Evolutionary conservation across 23 tunicate species (phyloP).

Genomic region (Styela clava): DNA sequence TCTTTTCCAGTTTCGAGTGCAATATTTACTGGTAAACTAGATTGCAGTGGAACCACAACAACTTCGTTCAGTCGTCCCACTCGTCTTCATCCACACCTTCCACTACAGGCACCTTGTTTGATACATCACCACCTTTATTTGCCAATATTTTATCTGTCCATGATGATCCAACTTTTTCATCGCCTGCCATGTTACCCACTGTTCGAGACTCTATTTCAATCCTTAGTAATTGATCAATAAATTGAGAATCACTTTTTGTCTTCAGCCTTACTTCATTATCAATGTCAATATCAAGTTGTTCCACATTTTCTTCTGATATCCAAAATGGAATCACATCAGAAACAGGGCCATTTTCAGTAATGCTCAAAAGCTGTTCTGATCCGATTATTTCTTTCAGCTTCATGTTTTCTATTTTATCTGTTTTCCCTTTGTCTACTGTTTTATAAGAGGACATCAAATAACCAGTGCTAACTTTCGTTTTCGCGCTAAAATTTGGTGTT

Average conservation of each 20-base stretch:
- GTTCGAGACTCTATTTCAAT: conserved; percentile 12
- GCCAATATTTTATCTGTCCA: conserved; percentile 37
- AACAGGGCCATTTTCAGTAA: neutral
- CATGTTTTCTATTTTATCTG: neutral
- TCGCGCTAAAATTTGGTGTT: conserved; percentile 28
- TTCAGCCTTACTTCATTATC: conserved; percentile 11
- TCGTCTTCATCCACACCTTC: conserved; percentile 36
- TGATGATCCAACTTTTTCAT: conserved; percentile 21
- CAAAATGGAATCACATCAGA: conserved; percentile 6
- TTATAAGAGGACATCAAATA: conserved; percentile 30
- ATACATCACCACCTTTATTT: neutral
- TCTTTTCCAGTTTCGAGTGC: too few relatives aligned
- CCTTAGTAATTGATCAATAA: conserved; percentile 11
- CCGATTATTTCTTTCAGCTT: neutral
- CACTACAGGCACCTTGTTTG: neutral
- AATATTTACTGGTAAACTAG: too few relatives aligned
- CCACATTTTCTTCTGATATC: conserved; percentile 9
- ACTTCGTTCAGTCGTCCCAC: conserved; percentile 24
- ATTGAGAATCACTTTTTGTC: conserved; percentile 19
- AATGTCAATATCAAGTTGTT: conserved; percentile 18
- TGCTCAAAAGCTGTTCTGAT: neutral
- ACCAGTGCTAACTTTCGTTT: conserved; percentile 25
- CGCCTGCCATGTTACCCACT: conserved; percentile 25
- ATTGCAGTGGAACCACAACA: too few relatives aligned
- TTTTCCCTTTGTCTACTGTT: conserved; percentile 17